Evolutionary conservation across 1,140 invertebrate species (phyloP).

Genomic region (Spodoptera litura): DNA sequence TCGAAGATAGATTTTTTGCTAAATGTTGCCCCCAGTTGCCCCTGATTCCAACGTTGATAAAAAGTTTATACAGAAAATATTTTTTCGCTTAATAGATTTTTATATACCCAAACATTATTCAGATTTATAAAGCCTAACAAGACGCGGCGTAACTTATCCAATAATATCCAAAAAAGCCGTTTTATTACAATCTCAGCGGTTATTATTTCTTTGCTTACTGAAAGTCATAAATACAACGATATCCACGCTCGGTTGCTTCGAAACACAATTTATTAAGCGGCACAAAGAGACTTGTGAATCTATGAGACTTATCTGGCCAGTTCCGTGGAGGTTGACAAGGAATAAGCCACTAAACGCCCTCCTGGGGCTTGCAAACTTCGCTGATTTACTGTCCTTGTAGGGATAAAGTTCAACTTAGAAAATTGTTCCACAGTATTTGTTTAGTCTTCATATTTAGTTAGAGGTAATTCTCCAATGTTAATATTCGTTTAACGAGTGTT

Average conservation of each 20-base stretch:
- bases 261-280: slow-evolving; percentile 42
- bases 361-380: slow-evolving; percentile 30
- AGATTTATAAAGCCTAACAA: slow-evolving; percentile 18
- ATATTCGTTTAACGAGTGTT: neutral
- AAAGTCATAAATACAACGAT: slow-evolving; percentile 37
- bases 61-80: neutral
- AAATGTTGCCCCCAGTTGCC: neutral
- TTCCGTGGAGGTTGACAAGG: slow-evolving; percentile 43
- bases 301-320: slow-evolving; percentile 44
- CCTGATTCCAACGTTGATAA: neutral
- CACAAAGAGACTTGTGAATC: slow-evolving; percentile 38
- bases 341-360: slow-evolving; percentile 52
- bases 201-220: slow-evolving; percentile 41
- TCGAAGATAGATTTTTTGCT: slow-evolving; percentile 9
- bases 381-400: slow-evolving; percentile 46
- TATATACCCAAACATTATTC: slow-evolving; percentile 21
- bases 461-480: neutral
- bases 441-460: neutral
- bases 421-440: slow-evolving; percentile 10
- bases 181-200: slow-evolving; percentile 22
- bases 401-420: slow-evolving; percentile 33
- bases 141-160: slow-evolving; percentile 18
- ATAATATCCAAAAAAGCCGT: slow-evolving; percentile 30
- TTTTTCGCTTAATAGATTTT: slow-evolving; percentile 20
- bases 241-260: slow-evolving; percentile 34